A percentile compares a stretch with the other conserved stretches of the same genome.
Conservation (phyloP, 35 echinoderm and acorn worm genomes). For the Ophioderma brevispina region DNA sequence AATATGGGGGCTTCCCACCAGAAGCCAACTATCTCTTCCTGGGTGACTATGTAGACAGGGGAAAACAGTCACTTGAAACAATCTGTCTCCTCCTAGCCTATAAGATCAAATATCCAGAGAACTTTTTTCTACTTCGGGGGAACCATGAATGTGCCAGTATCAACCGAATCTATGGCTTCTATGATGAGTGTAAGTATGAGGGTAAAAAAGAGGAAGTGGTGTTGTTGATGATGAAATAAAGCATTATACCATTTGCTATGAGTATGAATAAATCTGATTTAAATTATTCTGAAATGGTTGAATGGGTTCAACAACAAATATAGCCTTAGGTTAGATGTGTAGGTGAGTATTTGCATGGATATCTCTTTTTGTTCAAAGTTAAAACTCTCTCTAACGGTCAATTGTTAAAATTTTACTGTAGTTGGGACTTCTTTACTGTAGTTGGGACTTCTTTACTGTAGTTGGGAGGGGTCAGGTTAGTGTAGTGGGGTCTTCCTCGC, state of each 20-base stretch:
- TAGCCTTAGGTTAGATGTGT: too few relatives aligned
- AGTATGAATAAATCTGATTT: not conserved
- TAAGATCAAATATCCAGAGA: conserved; percentile 99
- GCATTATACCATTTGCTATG: not conserved
- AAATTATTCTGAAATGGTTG: not conserved
- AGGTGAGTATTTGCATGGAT: too few relatives aligned
- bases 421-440: too few relatives aligned
- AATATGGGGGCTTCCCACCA: conserved; percentile 96
- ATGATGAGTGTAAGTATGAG: conserved; percentile 91
- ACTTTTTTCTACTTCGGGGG: conserved; percentile 91
- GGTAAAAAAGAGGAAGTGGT: too few relatives aligned
- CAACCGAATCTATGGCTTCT: conserved; percentile 97
- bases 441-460: too few relatives aligned
- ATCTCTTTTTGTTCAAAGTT: too few relatives aligned
- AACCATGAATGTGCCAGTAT: conserved; percentile 99
- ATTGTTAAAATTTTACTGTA: too few relatives aligned
- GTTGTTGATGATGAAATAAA: not conserved
- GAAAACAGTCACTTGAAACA: conserved; percentile 90
- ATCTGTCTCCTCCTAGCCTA: conserved; percentile 89
- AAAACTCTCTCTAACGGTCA: too few relatives aligned
- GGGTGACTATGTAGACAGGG: conserved; percentile 95
- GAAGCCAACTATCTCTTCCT: conserved; percentile 95
- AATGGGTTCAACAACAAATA: not conserved
- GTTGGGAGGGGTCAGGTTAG: too few relatives aligned
- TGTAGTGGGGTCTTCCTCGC: too few relatives aligned